These are phyloP conservation scores for Trichechus manatus DNA, from an alignment of 2,113 vertebrate genomes.

Conservation along the genomic window DNA sequence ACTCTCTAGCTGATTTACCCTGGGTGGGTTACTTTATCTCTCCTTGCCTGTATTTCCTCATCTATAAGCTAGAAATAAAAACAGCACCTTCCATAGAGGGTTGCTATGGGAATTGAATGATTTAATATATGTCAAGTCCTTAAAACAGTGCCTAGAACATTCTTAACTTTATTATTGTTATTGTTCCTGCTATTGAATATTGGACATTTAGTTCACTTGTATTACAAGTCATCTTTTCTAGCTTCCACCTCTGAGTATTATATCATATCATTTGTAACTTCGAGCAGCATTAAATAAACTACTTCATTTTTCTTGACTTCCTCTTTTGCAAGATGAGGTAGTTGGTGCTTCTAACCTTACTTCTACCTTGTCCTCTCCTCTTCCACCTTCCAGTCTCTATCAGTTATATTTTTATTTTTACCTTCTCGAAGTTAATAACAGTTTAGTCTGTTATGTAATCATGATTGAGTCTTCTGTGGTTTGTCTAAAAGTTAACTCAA, in stretches of 20 bases:
- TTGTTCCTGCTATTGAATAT: background rate
- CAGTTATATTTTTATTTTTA: constrained; percentile 1
- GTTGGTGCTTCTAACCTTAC: background rate
- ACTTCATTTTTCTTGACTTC: background rate
- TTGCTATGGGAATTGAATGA: background rate
- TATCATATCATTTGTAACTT: background rate
- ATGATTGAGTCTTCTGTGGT: background rate
- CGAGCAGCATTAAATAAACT: background rate
- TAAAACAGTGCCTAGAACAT: background rate
- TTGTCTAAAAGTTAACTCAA: background rate
- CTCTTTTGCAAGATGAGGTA: background rate
- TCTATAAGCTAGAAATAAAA: background rate
- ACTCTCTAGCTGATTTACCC: background rate
- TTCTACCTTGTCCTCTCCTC: background rate
- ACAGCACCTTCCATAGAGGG: background rate
- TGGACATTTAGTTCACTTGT: background rate
- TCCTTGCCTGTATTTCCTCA: background rate
- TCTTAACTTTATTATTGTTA: background rate
- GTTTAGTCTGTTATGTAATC: background rate
- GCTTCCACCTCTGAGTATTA: background rate
- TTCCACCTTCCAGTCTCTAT: background rate
- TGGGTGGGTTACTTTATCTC: background rate
- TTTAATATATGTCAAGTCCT: background rate
- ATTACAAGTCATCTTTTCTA: background rate
- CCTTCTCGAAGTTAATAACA: background rate